Base-by-base conservation (phyloP, 1,140 invertebrate genomes). In the Chrysomallon squamiferum region DNA sequence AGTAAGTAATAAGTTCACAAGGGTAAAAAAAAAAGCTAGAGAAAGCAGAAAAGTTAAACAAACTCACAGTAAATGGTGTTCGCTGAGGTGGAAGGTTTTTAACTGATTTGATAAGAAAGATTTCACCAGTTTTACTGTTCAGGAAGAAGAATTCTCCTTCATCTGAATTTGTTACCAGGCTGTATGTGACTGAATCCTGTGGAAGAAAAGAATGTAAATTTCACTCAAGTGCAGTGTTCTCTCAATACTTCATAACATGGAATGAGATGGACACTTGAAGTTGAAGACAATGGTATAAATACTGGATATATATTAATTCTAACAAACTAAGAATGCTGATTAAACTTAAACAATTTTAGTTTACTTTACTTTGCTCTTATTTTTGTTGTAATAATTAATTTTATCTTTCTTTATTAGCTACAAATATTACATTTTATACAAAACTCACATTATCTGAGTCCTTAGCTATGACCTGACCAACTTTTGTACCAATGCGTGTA, bases 401-500 rank as follows among this genome's bases (percentile, higher is more conserved):
- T 47, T 20, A 13, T n/a, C n/a, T n/a, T n/a, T n/a, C n/a, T n/a
- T n/a, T n/a, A n/a, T n/a, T n/a, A n/a, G n/a, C n/a, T n/a, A n/a
- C n/a, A n/a, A n/a, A n/a, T n/a, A n/a, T n/a, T n/a, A n/a, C n/a
- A n/a, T n/a, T n/a, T n/a, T n/a, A 38, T 15, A 38, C 6, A 7
- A 38, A 7, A 38, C 59, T 66, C 38, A 72, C 77, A 18, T 47
- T 33, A 81, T 77, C 75, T 41, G 69, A 62, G 62, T 77, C 75
- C 38, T 47, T 58, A n/a, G 73, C 73, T 38, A 22, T 59, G 20
- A 75, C 62, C 0, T 35, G 66, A 20, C 66, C 65, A 56, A 77
- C 67, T 13, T 61, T 38, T 7, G 45, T 30, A 6, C 73, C 71
- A 30, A 75, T 47, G 47, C 76, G 92, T 92, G 30, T 86, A 1